Evolutionary conservation across 92 coral and sea anemone species (phyloP).

Genomic region (Anthopleura xanthogrammica): DNA sequence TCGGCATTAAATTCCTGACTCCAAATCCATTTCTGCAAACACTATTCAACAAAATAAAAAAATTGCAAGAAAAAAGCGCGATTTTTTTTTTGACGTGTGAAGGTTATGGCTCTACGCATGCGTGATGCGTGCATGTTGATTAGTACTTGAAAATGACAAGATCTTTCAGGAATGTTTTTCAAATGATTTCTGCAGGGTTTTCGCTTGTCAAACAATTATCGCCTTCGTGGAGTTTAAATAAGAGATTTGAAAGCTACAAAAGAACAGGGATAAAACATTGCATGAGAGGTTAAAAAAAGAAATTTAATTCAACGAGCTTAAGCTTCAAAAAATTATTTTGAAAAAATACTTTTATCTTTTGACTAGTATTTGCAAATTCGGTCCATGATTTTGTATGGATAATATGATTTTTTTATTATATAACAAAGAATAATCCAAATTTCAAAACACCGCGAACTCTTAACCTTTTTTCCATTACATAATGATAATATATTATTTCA

Average conservation of each 20-base stretch:
- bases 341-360: too few relatives aligned
- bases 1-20: not conserved
- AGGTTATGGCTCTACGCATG: not conserved
- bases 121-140: not conserved
- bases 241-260: not conserved
- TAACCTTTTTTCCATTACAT: too few relatives aligned
- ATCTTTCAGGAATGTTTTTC: constrained; percentile 12
- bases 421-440: too few relatives aligned
- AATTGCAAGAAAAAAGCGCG: not conserved
- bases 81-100: not conserved
- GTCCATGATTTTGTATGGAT: too few relatives aligned
- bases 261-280: not conserved
- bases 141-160: constrained; percentile 23
- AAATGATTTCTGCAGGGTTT: not conserved
- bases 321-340: too few relatives aligned
- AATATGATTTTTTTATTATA: too few relatives aligned
- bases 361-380: too few relatives aligned
- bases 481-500: not conserved
- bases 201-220: not conserved
- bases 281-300: too few relatives aligned
- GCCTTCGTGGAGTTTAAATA: not conserved
- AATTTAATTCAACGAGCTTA: not conserved
- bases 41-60: not conserved
- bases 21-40: not conserved
- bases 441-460: too few relatives aligned